Evolutionary conservation across 2,113 vertebrate species (phyloP).

Genomic region (Colinus virginianus): DNA sequence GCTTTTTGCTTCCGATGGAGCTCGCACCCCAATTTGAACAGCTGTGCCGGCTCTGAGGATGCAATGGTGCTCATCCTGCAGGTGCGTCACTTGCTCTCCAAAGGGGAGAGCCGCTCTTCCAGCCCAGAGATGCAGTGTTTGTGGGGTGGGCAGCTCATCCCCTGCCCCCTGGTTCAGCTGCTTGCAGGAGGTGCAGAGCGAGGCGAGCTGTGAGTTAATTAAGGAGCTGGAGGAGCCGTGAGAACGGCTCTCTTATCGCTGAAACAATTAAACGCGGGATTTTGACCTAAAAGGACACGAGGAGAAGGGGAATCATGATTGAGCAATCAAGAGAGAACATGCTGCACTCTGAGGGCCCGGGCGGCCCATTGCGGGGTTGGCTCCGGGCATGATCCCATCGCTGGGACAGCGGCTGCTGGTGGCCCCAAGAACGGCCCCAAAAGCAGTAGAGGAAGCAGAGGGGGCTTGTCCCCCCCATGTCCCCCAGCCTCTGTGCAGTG

Average conservation of each 20-base stretch:
- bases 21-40: background rate
- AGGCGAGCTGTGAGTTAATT: background rate
- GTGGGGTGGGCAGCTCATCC: rapidly evolving
- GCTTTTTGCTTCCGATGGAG: rapidly evolving
- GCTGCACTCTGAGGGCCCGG: background rate
- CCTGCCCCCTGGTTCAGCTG: background rate
- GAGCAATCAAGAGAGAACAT: background rate
- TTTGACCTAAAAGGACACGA: background rate
- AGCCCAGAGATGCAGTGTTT: rapidly evolving
- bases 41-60: rapidly evolving
- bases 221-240: background rate
- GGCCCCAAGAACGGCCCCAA: background rate
- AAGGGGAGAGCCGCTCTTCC: background rate
- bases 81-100: rapidly evolving
- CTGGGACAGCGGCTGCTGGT: background rate
- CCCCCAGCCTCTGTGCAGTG: background rate
- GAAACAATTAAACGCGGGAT: background rate
- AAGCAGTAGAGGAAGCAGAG: background rate
- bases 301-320: background rate
- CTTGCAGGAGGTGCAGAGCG: background rate
- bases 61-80: background rate
- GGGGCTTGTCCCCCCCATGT: background rate
- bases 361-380: background rate
- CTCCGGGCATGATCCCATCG: background rate
- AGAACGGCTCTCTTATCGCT: background rate